A percentile compares a stretch with the other conserved stretches of the same genome.
Evolutionary conservation across 2,888 invertebrate genomes (phyloP).

Genomic region (Leptopilina syphax): DNA sequence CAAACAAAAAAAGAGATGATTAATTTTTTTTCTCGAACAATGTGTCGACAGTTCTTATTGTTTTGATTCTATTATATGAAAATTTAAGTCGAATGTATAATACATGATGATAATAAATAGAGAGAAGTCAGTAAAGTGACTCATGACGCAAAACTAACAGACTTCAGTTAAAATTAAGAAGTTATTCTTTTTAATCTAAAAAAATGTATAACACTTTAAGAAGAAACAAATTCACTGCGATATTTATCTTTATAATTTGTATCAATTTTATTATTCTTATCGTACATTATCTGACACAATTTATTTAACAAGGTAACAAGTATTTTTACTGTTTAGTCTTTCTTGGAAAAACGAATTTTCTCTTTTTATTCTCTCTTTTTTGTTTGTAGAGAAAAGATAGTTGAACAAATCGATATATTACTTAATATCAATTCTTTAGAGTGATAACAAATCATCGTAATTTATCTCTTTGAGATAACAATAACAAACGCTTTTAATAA

Average conservation of each 20-base stretch:
- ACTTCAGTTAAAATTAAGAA: constrained; percentile 8
- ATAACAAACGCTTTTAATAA: too few species aligned
- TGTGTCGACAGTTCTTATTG: background rate
- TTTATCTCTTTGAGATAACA: background rate
- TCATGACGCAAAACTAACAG: constrained; percentile 17
- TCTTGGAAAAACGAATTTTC: background rate
- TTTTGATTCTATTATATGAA: constrained; percentile 31
- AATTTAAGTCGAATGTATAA: constrained; percentile 19
- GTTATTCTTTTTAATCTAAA: constrained; percentile 27
- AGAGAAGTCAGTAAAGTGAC: constrained; percentile 11
- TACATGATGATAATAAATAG: constrained; percentile 31
- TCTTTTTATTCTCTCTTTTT: too few species aligned
- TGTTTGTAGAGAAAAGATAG: too few species aligned
- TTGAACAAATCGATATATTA: background rate
- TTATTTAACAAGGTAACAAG: constrained; percentile 9
- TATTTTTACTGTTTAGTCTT: background rate
- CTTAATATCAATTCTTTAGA: background rate
- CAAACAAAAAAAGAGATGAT: too few species aligned
- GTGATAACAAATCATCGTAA: constrained; percentile 6
- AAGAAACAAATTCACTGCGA: background rate
- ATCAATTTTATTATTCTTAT: constrained; percentile 22
- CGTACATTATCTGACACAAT: constrained; percentile 32
- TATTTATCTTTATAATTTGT: constrained; percentile 21
- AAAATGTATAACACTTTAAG: background rate
- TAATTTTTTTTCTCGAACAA: too few species aligned